Percentiles rank a stretch among this genome's conserved stretches.
These are phyloP conservation scores for Microctenopoma lineatum DNA, from an alignment of 2,797 vertebrate genomes.

Conservation along the genomic window DNA sequence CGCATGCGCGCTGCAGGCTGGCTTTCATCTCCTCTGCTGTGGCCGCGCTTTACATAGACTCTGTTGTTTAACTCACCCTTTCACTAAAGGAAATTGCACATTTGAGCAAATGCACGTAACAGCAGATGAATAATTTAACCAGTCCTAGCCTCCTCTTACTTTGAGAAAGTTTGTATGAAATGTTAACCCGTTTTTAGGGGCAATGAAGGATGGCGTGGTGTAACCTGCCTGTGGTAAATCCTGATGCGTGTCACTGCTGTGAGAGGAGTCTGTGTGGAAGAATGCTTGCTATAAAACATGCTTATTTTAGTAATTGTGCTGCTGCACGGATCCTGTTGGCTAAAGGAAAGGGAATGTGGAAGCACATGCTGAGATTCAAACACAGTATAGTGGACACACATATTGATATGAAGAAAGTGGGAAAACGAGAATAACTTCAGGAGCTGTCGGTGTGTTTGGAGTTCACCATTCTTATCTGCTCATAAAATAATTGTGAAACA, in stretches of 20 bases:
- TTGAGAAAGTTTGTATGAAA: slow-evolving; percentile 44
- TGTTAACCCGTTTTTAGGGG: slow-evolving; percentile 20
- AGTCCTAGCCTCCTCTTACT: slow-evolving; percentile 34
- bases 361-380: not conserved
- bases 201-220: slow-evolving; percentile 17
- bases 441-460: not conserved
- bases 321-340: slow-evolving; percentile 21
- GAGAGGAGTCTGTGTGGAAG: slow-evolving; percentile 34
- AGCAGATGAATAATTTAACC: slow-evolving; percentile 35
- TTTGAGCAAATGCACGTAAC: slow-evolving; percentile 9
- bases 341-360: not conserved
- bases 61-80: slow-evolving; percentile 13
- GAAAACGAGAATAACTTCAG: no score
- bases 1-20: slow-evolving; percentile 69
- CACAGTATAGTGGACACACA: no score
- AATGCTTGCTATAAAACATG: slow-evolving; percentile 46
- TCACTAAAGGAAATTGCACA: not conserved
- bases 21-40: slow-evolving; percentile 35
- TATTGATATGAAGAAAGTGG: no score
- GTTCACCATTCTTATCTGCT: not conserved
- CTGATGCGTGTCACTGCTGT: slow-evolving; percentile 16
- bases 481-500: not conserved
- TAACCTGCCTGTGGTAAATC: slow-evolving; percentile 38
- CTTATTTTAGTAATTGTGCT: slow-evolving; percentile 41
- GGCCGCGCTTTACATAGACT: slow-evolving; percentile 27